Base-by-base conservation (phyloP, 2,888 invertebrate species). In the Nemapogon koenigi region DNA sequence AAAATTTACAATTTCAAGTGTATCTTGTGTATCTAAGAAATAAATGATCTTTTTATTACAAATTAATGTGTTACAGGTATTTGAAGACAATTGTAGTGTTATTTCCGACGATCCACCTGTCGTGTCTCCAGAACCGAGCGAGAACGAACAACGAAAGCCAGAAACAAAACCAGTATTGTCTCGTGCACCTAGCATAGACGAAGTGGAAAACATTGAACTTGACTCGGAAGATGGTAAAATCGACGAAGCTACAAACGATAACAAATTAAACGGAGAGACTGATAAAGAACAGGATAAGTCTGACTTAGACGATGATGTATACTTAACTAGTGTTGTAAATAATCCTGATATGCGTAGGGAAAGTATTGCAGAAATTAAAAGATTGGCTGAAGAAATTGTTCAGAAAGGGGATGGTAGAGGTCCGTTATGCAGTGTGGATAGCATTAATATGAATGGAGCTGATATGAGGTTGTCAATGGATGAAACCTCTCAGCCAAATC, bases 41-140 rank as follows among this genome's bases (percentile, higher is more conserved):
- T n/a, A n/a, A n/a, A n/a, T n/a, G n/a, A n/a, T n/a, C n/a, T n/a
- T n/a, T n/a, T n/a, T n/a, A n/a, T n/a, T n/a, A n/a, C n/a, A n/a
- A n/a, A n/a, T n/a, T n/a, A n/a, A 8, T 15, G 16, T 35, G 32
- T 38, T 42, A 2, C 46, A 83, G 81, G 82, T 81, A 26, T 83
- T 83, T 40, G 83, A 83, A 63, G 83, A 83, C 39, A 82, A 82
- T 46, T 70, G 75, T 47, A 82, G 82, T 44, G 71, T 81, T 14
- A 73, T 78, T 59, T 82, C 82, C 37, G 81, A 81, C 41, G 81
- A 81, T 43, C 80, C 80, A 37, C 80, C 80, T 17, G 46, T 80
- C 1, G 69, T 80, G 2, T 80, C 80, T 1, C 79, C 80, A 1
- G 76, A 76, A 45, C 78, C 72, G 1, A 80, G 76, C 38, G 80